Conservation (phyloP, 2,797 vertebrate genomes). For the Sandelia bainsii region DNA sequence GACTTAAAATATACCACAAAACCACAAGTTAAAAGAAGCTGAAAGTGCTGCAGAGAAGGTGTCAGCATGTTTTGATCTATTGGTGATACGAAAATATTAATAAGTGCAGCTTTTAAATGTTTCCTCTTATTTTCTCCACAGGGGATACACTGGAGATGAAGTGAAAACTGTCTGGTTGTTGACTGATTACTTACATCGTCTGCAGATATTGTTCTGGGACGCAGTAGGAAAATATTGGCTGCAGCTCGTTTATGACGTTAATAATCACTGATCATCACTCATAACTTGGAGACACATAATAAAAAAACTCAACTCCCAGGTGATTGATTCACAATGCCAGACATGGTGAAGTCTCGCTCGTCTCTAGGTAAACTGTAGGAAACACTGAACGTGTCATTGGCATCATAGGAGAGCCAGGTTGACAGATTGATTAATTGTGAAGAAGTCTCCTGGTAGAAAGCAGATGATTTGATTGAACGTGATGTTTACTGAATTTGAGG, state of each 20-base stretch:
- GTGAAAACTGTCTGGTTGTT: neutral
- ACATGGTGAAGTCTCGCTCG: neutral
- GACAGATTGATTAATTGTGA: constrained; percentile 55
- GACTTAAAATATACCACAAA: too few relatives aligned
- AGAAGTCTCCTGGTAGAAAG: constrained; percentile 22
- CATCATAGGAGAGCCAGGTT: neutral
- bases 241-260: constrained; percentile 31
- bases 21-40: neutral
- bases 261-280: constrained; percentile 13
- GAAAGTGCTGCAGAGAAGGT: too few relatives aligned
- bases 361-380: constrained; percentile 3
- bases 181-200: constrained; percentile 6
- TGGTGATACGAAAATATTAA: neutral
- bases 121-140: neutral
- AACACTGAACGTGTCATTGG: neutral
- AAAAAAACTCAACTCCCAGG: constrained; percentile 7
- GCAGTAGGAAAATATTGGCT: constrained; percentile 8
- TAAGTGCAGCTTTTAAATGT: neutral
- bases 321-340: neutral
- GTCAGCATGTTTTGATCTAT: neutral
- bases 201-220: constrained; percentile 30
- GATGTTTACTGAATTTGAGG: constrained; percentile 50
- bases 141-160: constrained; percentile 3
- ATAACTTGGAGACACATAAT: constrained; percentile 5
- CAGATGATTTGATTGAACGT: neutral